These are phyloP conservation scores for Lycodopsis pacificus DNA, from an alignment of 2,797 vertebrate genomes.

Conservation along the genomic window DNA sequence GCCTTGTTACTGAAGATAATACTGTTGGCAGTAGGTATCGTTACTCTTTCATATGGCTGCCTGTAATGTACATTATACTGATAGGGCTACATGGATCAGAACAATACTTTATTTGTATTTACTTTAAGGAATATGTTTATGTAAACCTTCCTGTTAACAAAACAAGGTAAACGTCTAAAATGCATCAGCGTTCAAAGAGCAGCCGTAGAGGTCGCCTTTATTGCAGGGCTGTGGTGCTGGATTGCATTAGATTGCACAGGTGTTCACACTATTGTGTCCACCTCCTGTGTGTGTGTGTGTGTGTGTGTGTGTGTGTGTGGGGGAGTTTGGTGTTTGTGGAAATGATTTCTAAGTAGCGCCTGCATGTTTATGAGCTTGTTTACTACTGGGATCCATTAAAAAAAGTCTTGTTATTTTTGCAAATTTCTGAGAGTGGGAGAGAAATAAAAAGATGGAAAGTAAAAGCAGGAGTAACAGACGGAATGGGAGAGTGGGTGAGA, in stretches of 20 bases:
- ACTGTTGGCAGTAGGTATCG: not conserved
- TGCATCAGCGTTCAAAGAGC: not conserved
- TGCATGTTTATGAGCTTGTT: constrained; percentile 65
- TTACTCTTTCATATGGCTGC: not conserved
- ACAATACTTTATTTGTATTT: not conserved
- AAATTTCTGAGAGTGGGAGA: constrained; percentile 60
- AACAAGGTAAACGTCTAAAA: not conserved
- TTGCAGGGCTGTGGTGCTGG: constrained; percentile 51
- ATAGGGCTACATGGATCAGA: not conserved
- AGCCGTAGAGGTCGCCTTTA: constrained; percentile 8
- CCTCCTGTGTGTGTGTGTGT: constrained; percentile 27
- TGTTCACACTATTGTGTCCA: constrained; percentile 61
- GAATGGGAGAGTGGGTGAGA: constrained; percentile 38
- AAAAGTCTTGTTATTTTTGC: constrained; percentile 70
- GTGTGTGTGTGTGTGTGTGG: constrained; percentile 14
- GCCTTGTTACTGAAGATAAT: not conserved
- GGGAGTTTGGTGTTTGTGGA: constrained; percentile 27
- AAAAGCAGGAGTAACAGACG: constrained; percentile 58
- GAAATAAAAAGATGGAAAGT: constrained; percentile 62
- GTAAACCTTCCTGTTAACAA: not conserved
- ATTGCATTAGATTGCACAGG: constrained; percentile 77
- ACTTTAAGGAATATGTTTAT: not conserved
- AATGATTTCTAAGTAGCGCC: constrained; percentile 47
- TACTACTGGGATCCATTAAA: constrained; percentile 62
- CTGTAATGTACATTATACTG: no score